Conservation (phyloP, 2,113 vertebrate species). For the Zosterops japonicus region DNA sequence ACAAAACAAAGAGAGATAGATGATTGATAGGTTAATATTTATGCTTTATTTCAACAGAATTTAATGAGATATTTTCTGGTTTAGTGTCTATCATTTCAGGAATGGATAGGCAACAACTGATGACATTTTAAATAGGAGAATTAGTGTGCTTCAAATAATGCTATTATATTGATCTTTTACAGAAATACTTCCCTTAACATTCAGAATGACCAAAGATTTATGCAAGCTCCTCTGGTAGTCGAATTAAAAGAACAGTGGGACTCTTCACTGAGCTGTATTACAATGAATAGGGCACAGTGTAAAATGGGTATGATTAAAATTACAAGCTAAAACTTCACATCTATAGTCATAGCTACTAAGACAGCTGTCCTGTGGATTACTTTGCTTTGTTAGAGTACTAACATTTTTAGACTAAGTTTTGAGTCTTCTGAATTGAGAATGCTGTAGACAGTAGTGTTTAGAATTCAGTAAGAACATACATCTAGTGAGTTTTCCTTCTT, state of each 20-base stretch:
- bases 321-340: neutral
- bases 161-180: neutral
- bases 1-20: neutral
- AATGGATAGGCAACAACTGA: neutral
- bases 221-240: neutral
- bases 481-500: neutral
- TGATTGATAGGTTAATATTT: neutral
- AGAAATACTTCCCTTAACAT: neutral
- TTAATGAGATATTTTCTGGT: neutral
- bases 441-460: neutral
- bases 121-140: neutral
- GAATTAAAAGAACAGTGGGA: neutral
- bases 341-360: neutral
- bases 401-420: neutral
- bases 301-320: neutral
- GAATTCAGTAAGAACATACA: neutral
- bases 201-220: neutral
- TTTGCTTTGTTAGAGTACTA: neutral
- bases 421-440: neutral
- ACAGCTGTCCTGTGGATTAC: neutral
- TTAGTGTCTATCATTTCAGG: neutral
- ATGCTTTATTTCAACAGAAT: neutral
- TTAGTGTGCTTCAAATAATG: neutral
- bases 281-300: neutral
- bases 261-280: neutral